Evolutionary conservation across 2,888 invertebrate genomes (phyloP), one percentile per base, ranked within the genome.

Genomic region (Thelaira solivaga): DNA sequence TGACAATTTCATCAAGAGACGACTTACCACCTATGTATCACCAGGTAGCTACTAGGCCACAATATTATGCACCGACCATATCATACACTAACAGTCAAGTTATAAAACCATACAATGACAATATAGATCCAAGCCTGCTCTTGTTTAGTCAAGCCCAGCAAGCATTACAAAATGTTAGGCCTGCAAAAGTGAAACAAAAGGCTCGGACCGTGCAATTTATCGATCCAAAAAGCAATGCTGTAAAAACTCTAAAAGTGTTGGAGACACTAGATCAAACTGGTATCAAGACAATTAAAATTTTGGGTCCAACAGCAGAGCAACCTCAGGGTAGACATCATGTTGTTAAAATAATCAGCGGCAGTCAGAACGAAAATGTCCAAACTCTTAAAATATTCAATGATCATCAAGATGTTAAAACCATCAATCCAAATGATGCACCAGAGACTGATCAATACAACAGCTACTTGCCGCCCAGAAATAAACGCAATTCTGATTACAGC

Each of bases 161-260:
- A 43, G 80, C 83, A 41, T 75, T 84, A 77, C 83, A 84, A 51
- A 82, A 81, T 41, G 81, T 86, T 47, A 85, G 85, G 86, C 85
- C 85, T 57, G 82, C n/a, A n/a, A n/a, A n/a, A n/a, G n/a, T n/a
- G n/a, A n/a, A n/a, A n/a, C n/a, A n/a, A n/a, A 84, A 83, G 2
- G 80, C 87, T 31, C 88, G 87, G 18, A 88, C 86, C 1, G 84
- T 87, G 0, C 88, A 87, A 75, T 87, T 87, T 34, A 81, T 85
- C 3, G 84, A 86, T 51, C 75, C 82, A n/a, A n/a, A n/a, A n/a
- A n/a, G n/a, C 0, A 80, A 83, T 59, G 73, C 78, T 0, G 82
- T 83, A 2, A 85, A 85, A 20, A 87, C 86, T 0, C 82, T 88
- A 29, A 84, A 84, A 76, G 85, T 88, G 34, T 81, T 86, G 0